Evolutionary conservation across 2,113 vertebrate genomes (phyloP).

Genomic region (Catagonus wagneri): DNA sequence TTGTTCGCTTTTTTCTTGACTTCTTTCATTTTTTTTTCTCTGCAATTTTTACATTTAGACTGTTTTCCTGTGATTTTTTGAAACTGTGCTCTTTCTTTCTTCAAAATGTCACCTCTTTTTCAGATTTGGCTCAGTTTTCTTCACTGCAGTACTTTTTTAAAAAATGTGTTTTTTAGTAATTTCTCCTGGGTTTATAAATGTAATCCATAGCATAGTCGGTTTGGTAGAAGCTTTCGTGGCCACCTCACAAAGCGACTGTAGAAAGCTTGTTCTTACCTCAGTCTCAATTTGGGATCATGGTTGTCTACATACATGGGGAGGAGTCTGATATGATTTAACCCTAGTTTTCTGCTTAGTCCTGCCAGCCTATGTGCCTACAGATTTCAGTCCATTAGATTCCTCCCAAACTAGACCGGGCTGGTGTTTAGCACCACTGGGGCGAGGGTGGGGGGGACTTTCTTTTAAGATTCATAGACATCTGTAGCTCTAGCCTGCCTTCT

Average conservation of each 20-base stretch:
- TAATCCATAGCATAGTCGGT: background rate
- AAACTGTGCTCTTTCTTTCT: background rate
- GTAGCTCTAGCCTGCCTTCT: background rate
- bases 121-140: background rate
- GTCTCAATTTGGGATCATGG: background rate
- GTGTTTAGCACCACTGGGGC: background rate
- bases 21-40: background rate
- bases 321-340: background rate
- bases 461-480: constrained; percentile 18
- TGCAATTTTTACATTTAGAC: background rate
- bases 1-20: background rate
- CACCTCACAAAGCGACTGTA: background rate
- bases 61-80: background rate
- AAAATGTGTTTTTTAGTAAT: background rate
- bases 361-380: background rate
- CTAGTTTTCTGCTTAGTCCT: constrained; percentile 17
- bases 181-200: background rate
- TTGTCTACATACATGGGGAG: background rate
- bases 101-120: background rate
- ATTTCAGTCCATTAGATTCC: background rate
- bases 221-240: background rate
- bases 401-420: background rate
- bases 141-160: background rate
- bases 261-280: background rate
- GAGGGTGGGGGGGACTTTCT: background rate